A percentile compares a stretch with the other conserved stretches of the same genome.
Conservation (phyloP, 2,888 invertebrate genomes). For the Hecatera dysodea region DNA sequence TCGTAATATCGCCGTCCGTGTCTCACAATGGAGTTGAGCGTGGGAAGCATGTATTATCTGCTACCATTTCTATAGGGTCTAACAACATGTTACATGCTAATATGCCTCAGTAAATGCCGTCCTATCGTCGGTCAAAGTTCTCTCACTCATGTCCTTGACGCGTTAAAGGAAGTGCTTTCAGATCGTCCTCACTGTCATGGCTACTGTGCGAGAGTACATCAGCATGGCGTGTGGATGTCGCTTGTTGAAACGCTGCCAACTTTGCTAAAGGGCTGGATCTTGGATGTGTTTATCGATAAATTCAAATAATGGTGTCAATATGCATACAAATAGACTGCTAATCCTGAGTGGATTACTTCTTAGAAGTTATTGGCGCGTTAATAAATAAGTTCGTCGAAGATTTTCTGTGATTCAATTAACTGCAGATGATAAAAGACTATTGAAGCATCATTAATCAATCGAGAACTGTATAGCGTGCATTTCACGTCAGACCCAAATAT, state of each 20-base stretch:
- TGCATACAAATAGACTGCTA: conserved; percentile 42
- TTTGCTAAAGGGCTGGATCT: conserved; percentile 57
- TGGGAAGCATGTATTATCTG: conserved; percentile 78
- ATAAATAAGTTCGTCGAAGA: conserved; percentile 12
- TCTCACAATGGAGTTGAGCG: conserved; percentile 74
- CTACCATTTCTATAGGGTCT: conserved; percentile 69
- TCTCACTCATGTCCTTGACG: conserved; percentile 60
- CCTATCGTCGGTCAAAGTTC: conserved; percentile 64
- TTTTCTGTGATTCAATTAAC: conserved; percentile 15
- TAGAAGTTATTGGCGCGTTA: conserved; percentile 26
- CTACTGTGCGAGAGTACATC: conserved; percentile 51
- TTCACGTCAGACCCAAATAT: conserved; percentile 64
- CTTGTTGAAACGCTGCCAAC: conserved; percentile 64
- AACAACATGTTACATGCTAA: conserved; percentile 70
- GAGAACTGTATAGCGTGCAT: conserved; percentile 33
- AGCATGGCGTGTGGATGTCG: conserved; percentile 56
- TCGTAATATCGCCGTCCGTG: conserved; percentile 59
- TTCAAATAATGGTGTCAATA: conserved; percentile 50
- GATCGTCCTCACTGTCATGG: conserved; percentile 62
- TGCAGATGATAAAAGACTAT: conserved; percentile 20
- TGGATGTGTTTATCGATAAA: conserved; percentile 49
- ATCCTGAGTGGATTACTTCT: conserved; percentile 19
- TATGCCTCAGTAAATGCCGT: conserved; percentile 63
- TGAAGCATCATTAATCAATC: conserved; percentile 16
- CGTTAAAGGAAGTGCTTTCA: conserved; percentile 58